These are phyloP conservation scores for Amphiprion percula DNA, from an alignment of 2,113 vertebrate species.

Conservation along the genomic window DNA sequence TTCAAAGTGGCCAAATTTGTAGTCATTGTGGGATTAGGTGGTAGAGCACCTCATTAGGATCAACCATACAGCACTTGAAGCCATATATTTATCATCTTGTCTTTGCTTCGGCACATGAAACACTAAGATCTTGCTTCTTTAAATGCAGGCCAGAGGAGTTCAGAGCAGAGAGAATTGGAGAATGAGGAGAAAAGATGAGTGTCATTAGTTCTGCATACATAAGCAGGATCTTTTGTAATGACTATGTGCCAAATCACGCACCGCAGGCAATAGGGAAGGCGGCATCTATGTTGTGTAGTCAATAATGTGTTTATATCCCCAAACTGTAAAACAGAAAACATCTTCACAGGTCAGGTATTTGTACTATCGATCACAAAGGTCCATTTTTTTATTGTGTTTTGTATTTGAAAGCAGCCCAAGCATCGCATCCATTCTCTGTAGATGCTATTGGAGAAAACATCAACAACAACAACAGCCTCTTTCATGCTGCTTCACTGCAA, in stretches of 20 bases:
- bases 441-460: background rate
- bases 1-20: background rate
- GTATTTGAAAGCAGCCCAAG: conserved; percentile 8
- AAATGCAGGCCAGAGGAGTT: conserved; percentile 48
- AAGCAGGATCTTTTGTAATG: conserved; percentile 50
- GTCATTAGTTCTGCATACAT: conserved; percentile 66
- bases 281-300: conserved; percentile 24
- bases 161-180: conserved; percentile 17
- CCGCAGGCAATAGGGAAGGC: conserved; percentile 20
- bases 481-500: background rate
- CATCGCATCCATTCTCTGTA: background rate
- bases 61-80: background rate
- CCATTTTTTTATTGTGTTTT: background rate
- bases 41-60: background rate
- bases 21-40: background rate
- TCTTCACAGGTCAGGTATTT: conserved; percentile 5
- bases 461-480: background rate
- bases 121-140: conserved; percentile 19
- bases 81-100: background rate
- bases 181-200: conserved; percentile 3
- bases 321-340: conserved; percentile 20
- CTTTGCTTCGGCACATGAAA: background rate
- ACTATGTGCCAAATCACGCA: conserved; percentile 38
- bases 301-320: conserved; percentile 36
- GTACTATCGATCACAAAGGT: background rate